Base-by-base conservation (phyloP, 2,113 vertebrate genomes). In the Peromyscus maniculatus region DNA sequence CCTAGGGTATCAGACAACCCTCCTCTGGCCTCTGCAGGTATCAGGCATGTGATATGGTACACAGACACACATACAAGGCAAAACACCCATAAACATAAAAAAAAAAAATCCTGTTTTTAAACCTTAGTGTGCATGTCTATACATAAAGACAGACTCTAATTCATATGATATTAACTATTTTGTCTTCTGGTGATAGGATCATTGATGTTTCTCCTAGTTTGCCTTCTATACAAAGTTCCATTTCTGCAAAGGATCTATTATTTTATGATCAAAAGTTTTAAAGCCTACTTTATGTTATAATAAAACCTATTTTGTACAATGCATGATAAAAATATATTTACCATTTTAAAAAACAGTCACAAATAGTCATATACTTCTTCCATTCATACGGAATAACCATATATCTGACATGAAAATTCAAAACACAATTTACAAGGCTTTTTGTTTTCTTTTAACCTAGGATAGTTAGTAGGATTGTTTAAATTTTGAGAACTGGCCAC, bases 301-400 rank as follows among this genome's bases (percentile, higher is more conserved):
- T 79, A 43, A 80, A 55, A 66, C 31, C 46, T 91, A 80, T 55
- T 69, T 80, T 67, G 62, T 79, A 91, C 36, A 79, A 36, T 24
- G 7, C 21, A 79, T 91, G 57, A 31, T 62, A 52, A n/a, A 62
- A 77, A 77, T 49, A 66, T 46, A 28, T 57, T 39, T 36, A 93
- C 17, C 26, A 87, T 89, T 96, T 96, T 78, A 93, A 95, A 94
- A 91, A 55, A 66, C 36, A 86, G 74, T 57, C 39, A 94, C 82
- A 96, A 75, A 74, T 26, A 86, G 19, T 5, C 15, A 93, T 89
- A 43, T 87, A n/a, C 28, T 92, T 59, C 75, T 95, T 91, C 91
- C 26, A 74, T 64, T 95, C 72, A 43, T 36, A 71, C 22, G 87
- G 59, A 67, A 90, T 12, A 36, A 86, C 36, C 64, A 87, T 33